Conservation (phyloP, 2,113 vertebrate genomes). For the Chrysochloris asiatica region DNA sequence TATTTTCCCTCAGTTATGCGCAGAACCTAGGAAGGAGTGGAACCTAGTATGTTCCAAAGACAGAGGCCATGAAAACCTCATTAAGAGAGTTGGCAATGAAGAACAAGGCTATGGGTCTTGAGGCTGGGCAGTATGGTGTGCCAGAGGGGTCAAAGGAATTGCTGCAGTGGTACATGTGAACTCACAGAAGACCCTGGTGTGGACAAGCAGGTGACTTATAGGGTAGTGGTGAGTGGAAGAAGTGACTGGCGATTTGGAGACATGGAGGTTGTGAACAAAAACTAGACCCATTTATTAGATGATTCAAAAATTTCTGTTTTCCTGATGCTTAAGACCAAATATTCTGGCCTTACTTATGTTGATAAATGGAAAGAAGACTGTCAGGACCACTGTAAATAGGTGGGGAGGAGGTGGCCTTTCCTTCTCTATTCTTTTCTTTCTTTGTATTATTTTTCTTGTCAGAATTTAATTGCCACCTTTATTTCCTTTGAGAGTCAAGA, state of each 20-base stretch:
- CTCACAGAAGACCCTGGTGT: background rate
- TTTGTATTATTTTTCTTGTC: slow-evolving; percentile 81
- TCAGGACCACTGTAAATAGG: slow-evolving; percentile 73
- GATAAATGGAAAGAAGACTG: slow-evolving; percentile 73
- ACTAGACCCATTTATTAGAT: background rate
- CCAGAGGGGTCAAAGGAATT: no score
- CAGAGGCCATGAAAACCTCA: background rate
- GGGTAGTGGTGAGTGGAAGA: background rate
- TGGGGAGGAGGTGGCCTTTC: slow-evolving; percentile 11
- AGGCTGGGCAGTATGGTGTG: background rate
- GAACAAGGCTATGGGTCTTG: fast-evolving
- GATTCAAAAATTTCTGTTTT: background rate
- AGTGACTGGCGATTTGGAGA: background rate
- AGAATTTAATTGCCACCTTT: slow-evolving; percentile 88
- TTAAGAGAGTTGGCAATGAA: background rate
- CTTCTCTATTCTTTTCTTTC: slow-evolving; percentile 32
- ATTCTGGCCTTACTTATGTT: slow-evolving; percentile 68
- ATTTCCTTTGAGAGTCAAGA: slow-evolving; percentile 86
- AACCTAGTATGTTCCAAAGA: background rate
- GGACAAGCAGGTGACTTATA: background rate
- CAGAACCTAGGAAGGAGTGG: background rate
- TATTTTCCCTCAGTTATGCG: background rate
- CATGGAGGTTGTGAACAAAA: background rate
- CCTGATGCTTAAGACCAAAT: background rate
- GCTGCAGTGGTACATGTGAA: background rate